These are phyloP conservation scores for Erpornis zantholeuca DNA, from an alignment of 2,113 vertebrate species.

Conservation along the genomic window DNA sequence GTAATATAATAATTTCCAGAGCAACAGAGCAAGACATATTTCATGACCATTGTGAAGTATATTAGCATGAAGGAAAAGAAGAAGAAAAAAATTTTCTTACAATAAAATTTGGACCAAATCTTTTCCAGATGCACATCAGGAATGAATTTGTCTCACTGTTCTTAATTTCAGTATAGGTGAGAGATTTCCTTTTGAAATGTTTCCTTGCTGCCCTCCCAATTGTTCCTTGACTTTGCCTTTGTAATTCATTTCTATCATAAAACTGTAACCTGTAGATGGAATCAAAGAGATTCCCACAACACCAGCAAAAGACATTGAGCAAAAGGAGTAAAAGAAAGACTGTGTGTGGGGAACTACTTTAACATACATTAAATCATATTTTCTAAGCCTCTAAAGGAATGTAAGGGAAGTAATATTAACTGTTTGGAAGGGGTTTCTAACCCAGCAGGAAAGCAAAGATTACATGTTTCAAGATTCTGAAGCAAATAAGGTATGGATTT, in stretches of 20 bases:
- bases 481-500: not conserved
- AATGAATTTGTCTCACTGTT: slow-evolving; percentile 34
- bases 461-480: not conserved
- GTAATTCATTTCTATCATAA: not conserved
- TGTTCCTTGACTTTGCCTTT: not conserved
- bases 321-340: not conserved
- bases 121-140: slow-evolving; percentile 57
- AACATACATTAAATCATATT: not conserved
- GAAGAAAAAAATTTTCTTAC: not conserved
- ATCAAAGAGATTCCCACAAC: slow-evolving; percentile 1
- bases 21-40: not conserved
- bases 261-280: not conserved
- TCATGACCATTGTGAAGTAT: not conserved
- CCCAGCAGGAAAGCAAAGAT: not conserved
- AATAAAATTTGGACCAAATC: slow-evolving; percentile 38
- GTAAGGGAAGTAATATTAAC: slow-evolving; percentile 6
- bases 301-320: not conserved
- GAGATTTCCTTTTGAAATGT: slow-evolving; percentile 22
- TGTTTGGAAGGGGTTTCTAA: not conserved
- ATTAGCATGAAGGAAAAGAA: not conserved
- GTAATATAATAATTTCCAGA: slow-evolving; percentile 44
- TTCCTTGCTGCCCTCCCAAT: slow-evolving; percentile 1
- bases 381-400: slow-evolving; percentile 31
- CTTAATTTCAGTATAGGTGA: slow-evolving; percentile 39
- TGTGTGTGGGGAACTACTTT: not conserved